These are phyloP conservation scores for Octonoba sinensis DNA, from an alignment of 2,888 invertebrate genomes.

Conservation along the genomic window DNA sequence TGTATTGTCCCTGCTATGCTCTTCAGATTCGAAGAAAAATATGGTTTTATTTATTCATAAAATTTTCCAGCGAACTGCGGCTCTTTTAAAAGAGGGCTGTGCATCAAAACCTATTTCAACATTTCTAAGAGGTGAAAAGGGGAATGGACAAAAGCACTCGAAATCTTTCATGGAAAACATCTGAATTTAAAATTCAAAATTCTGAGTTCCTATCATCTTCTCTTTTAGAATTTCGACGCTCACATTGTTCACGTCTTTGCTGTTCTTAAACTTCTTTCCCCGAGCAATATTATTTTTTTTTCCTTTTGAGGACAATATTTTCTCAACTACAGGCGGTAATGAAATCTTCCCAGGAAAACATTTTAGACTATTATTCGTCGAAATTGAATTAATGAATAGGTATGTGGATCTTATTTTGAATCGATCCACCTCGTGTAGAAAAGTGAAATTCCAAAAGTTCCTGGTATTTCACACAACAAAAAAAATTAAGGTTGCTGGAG, in stretches of 20 bases:
- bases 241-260: no score
- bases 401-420: no score
- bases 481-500: no score
- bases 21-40: neutral
- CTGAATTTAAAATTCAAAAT: conserved; percentile 48
- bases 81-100: conserved; percentile 3
- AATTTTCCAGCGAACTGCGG: neutral
- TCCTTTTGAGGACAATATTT: neutral
- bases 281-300: no score
- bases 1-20: neutral
- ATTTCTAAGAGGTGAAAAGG: neutral
- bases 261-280: no score
- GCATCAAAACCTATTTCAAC: conserved; percentile 1
- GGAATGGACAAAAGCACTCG: neutral
- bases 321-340: neutral
- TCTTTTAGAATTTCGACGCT: no score
- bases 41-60: conserved; percentile 1
- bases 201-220: conserved; percentile 29
- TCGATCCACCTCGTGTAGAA: no score
- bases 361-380: no score
- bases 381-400: no score
- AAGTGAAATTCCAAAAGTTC: no score
- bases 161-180: conserved; percentile 28
- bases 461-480: no score
- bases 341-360: conserved; percentile 2